Conservation (phyloP, 2,888 invertebrate species). For the Netelia virgata region DNA sequence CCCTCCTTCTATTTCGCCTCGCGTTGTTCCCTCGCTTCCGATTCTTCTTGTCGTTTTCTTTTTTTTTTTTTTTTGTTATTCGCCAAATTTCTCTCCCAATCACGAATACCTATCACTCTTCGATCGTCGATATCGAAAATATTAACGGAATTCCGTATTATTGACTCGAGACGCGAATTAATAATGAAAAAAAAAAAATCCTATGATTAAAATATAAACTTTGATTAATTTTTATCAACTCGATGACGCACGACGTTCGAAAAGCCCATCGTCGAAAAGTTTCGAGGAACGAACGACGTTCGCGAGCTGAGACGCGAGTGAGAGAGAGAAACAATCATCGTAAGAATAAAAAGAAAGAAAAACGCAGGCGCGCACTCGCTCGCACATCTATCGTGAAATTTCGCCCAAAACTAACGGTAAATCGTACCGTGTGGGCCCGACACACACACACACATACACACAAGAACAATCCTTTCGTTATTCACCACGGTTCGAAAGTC, state of each 20-base stretch:
- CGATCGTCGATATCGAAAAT: background rate
- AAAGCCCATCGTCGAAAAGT: too few species aligned
- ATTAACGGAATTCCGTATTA: too few species aligned
- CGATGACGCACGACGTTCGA: too few species aligned
- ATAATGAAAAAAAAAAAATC: too few species aligned
- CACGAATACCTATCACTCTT: background rate
- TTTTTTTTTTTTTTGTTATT: background rate
- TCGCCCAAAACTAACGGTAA: conserved; percentile 62
- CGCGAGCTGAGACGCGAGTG: too few species aligned
- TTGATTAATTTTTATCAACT: too few species aligned
- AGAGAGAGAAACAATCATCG: background rate
- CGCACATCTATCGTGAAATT: conserved; percentile 9
- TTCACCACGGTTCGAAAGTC: conserved; percentile 51
- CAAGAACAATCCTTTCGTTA: conserved; percentile 62
- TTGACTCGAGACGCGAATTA: too few species aligned
- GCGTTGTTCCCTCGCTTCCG: background rate
- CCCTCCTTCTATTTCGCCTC: conserved; percentile 23
- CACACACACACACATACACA: conserved; percentile 34
- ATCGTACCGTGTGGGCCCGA: background rate
- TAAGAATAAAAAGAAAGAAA: conserved; percentile 1
- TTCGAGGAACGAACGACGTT: too few species aligned
- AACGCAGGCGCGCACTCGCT: background rate
- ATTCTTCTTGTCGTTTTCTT: background rate
- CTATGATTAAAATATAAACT: too few species aligned
- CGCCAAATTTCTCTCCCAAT: background rate